Evolutionary conservation across 2,113 vertebrate species (phyloP), one percentile per base, ranked within the genome.

Genomic region (Catharus bicknelli): DNA sequence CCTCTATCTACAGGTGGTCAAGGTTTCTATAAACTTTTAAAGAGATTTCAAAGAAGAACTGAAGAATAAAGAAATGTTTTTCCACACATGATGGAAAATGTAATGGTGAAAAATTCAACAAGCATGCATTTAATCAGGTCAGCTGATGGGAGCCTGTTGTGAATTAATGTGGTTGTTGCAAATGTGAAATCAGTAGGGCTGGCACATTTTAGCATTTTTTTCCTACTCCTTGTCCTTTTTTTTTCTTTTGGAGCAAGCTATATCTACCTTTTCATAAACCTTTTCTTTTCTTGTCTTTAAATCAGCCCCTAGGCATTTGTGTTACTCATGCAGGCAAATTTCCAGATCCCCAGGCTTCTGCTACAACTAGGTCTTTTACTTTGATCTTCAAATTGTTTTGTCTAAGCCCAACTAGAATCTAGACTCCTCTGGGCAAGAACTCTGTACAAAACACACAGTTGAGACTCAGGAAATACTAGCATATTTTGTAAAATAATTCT

Each of bases 301-400:
- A 70, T 83, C 25, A 67, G 4, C 7, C 64, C 14, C 34, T 67
- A 47, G 53, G 53, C 8, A 40, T 67, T 88, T 83, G 14, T n/a
- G 30, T 40, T 90, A 32, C 21, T 45, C 19, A 74, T 42, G 53
- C 19, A 55, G 34, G 42, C 4, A 84, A 74, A 82, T 81, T 88
- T 70, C n/a, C 45, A 92, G 51, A 86, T 27, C n/a, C 26, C 7
- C n/a, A 72, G 48, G 64, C 38, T 83, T 93, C 61, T 81, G 40
- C n/a, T 78, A 27, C 43, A 92, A 40, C 69, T 81, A 43, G 19
- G 23, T n/a, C 30, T 81, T 88, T 73, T 66, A 42, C 76, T 95
- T 88, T 81, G 29, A 84, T 94, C 50, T 88, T 55, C n/a, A 63
- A 63, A 80, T 63, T 72, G 40, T 72, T 92, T 90, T 86, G 34